A percentile compares a stretch with the other conserved stretches of the same genome.
phyloP scores from a whole-genome alignment of 2,888 invertebrate species.

The Lepetodrilus schrolli region DNA sequence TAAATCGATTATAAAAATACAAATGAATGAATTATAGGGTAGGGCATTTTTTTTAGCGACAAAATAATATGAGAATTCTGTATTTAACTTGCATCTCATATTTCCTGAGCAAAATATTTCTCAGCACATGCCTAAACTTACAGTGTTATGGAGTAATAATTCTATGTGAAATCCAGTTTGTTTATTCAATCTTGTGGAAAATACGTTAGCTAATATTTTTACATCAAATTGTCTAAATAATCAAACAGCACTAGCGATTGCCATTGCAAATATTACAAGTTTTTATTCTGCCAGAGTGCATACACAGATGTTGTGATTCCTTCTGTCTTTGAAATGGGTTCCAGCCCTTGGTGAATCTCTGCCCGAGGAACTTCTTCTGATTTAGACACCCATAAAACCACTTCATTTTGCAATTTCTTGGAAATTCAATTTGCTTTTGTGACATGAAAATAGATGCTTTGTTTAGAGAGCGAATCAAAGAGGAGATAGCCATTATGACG shows the following conservation, averaged over 20 bases:
- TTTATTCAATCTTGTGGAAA: no score
- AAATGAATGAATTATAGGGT: no score
- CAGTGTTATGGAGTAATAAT: no score
- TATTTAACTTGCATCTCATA: no score
- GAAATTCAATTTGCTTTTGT: slow-evolving; percentile 24
- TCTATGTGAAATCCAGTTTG: no score
- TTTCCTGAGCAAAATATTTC: no score
- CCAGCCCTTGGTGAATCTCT: background rate
- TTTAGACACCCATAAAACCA: background rate
- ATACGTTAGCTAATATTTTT: no score
- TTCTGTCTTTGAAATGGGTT: background rate
- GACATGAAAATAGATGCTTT: slow-evolving; percentile 2
- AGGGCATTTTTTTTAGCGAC: no score
- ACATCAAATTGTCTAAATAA: no score
- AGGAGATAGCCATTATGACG: background rate
- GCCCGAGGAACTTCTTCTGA: background rate
- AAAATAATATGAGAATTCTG: no score
- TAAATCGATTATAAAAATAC: no score
- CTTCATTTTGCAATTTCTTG: background rate
- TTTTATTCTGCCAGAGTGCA: background rate
- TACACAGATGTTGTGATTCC: background rate
- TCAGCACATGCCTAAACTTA: no score
- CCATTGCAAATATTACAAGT: background rate
- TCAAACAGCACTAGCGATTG: background rate
- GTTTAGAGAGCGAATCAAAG: background rate